Base-by-base conservation (phyloP, 1,140 invertebrate species). In the Charaxes varanes region DNA sequence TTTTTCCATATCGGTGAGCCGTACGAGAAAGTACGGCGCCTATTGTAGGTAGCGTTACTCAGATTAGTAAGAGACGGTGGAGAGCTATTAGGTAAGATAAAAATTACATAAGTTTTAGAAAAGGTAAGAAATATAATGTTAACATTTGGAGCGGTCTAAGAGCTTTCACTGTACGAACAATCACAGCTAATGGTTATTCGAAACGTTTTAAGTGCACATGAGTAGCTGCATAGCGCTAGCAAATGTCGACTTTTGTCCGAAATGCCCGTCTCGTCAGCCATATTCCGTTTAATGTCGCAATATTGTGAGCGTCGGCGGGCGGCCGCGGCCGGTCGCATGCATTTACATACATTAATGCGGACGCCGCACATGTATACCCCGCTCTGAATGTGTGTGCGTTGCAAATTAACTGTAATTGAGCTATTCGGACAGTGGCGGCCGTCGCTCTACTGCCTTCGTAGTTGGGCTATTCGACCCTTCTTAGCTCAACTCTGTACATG, bases 321-420 rank as follows among this genome's bases (percentile, higher is more conserved):
- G 54, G 68, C 60, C 61, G 71, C 66, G 72, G 65, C 65, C 69
- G 66, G 74, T 72, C 69, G 70, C 70, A 73, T 78, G 72, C 71
- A 82, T 80, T 82, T 82, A 78, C 78, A 82, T 82, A 82, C 72
- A 80, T 82, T 80, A 78, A 77, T 74, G 69, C 63, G 62, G 54
- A 69, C 69, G 61, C 46, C 59, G 64, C 69, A 71, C 66, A 78
- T 78, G 71, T 73, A 76, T 77, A 62, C 73, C 60, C 56, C 62
- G 55, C 66, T 56, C 59, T 53, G 53, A 70, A 71, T 78, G 67
- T 82, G 74, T 82, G 73, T 80, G 70, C 64, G 60, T 60, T 73
- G 65, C 69, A 70, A 77, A 80, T 82, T 80, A 80, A 80, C 73
- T 79, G 79, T 79, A 77, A 83, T 80, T 83, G 79, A 83, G 76